These are phyloP conservation scores for Corapipo altera DNA, from an alignment of 2,113 vertebrate species.

Conservation along the genomic window DNA sequence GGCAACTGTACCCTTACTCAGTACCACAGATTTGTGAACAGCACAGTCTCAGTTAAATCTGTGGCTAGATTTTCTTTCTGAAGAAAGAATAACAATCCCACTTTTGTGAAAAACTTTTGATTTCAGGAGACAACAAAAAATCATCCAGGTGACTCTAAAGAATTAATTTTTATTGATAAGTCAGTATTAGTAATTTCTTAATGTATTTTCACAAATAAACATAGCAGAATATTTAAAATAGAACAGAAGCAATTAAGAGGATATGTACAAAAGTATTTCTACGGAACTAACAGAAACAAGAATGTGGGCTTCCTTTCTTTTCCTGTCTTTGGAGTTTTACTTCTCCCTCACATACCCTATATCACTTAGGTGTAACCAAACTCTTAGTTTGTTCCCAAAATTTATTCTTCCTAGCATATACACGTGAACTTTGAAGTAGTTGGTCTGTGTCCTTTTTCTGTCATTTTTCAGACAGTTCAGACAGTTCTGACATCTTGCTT, in stretches of 20 bases:
- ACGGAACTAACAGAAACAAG: neutral
- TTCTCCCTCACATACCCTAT: neutral
- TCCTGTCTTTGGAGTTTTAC: neutral
- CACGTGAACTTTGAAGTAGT: neutral
- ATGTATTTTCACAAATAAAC: neutral
- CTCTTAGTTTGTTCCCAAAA: neutral
- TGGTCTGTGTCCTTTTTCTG: neutral
- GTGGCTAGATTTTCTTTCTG: neutral
- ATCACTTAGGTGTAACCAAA: neutral
- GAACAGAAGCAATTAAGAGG: neutral
- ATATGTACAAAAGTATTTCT: neutral
- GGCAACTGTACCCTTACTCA: neutral
- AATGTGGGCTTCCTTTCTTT: neutral
- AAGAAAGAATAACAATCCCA: neutral
- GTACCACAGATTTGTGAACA: neutral
- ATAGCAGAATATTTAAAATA: neutral
- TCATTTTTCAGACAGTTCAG: neutral
- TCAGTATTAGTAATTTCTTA: neutral
- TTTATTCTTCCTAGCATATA: neutral
- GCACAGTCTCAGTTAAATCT: neutral
- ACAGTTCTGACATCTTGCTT: neutral
- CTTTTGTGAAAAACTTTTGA: neutral
- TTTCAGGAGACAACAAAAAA: neutral
- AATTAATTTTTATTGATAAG: neutral
- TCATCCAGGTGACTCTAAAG: neutral